Conservation (phyloP, 2,113 vertebrate species). For the Esox niger region DNA sequence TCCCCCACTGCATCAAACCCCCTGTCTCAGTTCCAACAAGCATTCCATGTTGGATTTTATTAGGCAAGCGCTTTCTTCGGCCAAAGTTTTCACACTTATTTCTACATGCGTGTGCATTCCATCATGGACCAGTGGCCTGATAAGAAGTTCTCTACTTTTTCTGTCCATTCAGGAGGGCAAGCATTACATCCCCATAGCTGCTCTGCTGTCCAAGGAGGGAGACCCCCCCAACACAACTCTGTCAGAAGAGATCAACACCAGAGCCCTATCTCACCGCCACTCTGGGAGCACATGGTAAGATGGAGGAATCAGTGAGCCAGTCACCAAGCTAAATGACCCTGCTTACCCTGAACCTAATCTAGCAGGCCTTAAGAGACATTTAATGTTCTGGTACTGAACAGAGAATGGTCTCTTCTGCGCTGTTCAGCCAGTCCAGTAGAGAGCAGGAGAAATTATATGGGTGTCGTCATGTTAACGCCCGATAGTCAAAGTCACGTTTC, state of each 20-base stretch:
- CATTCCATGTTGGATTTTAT: slow-evolving; percentile 33
- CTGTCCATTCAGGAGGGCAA: slow-evolving; percentile 82
- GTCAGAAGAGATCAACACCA: slow-evolving; percentile 69
- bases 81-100: slow-evolving; percentile 8
- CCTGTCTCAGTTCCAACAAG: background rate
- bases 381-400: too few species aligned
- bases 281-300: slow-evolving; percentile 79
- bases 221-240: slow-evolving; percentile 58
- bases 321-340: background rate
- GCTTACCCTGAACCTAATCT: background rate
- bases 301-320: background rate
- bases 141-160: slow-evolving; percentile 19
- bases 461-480: too few species aligned
- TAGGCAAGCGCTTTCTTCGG: slow-evolving; percentile 40
- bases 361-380: too few species aligned
- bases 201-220: slow-evolving; percentile 73
- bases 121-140: slow-evolving; percentile 12
- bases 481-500: too few species aligned
- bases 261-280: slow-evolving; percentile 72
- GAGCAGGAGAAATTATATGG: too few species aligned
- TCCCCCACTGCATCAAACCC: slow-evolving; percentile 9
- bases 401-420: too few species aligned
- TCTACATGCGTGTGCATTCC: background rate
- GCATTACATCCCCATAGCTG: slow-evolving; percentile 92
- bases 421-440: too few species aligned